Evolutionary conservation across 92 coral and sea anemone species (phyloP), one percentile per base, ranked within the genome.

Genomic region (Ricordea florida): DNA sequence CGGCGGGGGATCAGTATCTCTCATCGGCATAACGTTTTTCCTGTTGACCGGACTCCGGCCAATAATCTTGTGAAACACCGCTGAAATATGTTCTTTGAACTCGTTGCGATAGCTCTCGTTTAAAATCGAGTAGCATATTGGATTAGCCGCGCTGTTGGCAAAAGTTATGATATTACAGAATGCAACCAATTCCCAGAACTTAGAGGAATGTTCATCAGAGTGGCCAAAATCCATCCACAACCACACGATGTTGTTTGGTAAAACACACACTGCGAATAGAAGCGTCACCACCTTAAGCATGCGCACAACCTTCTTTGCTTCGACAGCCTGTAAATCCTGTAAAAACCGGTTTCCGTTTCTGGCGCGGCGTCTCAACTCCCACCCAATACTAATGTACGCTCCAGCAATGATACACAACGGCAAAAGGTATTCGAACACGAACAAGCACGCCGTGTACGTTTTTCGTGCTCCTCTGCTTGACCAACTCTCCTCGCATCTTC

Each of bases 111-210:
- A 91, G 51, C 63, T 83, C 29, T 88, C 97, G 60, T 80, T 82
- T 41, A 83, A 72, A 55, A 91, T 83, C 28, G 86, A 73, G 46
- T 91, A 91, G 47, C 92, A 88, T 20, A 91, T 74, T 8, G 97
- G 97, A 74, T 91, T 91, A n/a, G 93, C 90, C 0, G 93, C 97
- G 49, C 97, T 91, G 80, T 91, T 91, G 25, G 97, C 90, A 69
- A 91, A 91, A 1, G 93, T 83, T 42, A 91, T 55, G 27, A 91
- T 83, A 61, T 91, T 74, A 34, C 89, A 80, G 42, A 85, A 79
- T 25, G 90, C 87, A 13, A 91, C 85, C 15, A 91, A 51, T 26
- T 88, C 97, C 90, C 90, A 79, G 42, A 88, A 83, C 53, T 76
- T 61, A 8, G 34, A 37, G 44, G 50, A 75, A 21, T 76, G 62